Conservation (phyloP, 2,888 invertebrate species). For the Coronaproctus castanopsis region DNA sequence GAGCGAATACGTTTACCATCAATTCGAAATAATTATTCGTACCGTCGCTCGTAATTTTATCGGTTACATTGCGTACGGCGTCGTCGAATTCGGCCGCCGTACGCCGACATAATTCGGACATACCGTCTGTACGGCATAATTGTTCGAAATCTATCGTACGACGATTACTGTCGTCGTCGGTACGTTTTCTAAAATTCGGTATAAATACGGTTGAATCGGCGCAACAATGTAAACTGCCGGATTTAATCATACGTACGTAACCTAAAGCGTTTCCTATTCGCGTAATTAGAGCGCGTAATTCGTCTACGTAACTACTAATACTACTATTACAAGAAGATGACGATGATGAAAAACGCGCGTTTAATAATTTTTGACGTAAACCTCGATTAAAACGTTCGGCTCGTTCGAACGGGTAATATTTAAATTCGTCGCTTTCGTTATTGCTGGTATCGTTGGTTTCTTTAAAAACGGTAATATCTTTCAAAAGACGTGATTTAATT, state of each 20-base stretch:
- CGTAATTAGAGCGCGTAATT: constrained; percentile 75
- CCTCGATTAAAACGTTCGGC: constrained; percentile 86
- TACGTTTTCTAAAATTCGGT: constrained; percentile 49
- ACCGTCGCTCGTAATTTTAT: constrained; percentile 59
- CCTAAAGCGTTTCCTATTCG: constrained; percentile 92
- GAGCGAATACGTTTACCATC: constrained; percentile 69
- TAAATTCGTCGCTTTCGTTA: constrained; percentile 26
- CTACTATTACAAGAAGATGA: constrained; percentile 1
- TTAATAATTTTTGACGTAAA: constrained; percentile 66
- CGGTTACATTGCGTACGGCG: constrained; percentile 53
- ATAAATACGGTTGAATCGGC: constrained; percentile 78
- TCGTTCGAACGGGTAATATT: constrained; percentile 54
- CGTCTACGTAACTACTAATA: constrained; percentile 59
- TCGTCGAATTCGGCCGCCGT: constrained; percentile 54
- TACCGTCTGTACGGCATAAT: constrained; percentile 36
- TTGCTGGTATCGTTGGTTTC: constrained; percentile 45
- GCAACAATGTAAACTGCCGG: constrained; percentile 80
- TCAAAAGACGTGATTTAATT: constrained; percentile 79
- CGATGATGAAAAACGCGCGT: constrained; percentile 38
- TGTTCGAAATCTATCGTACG: constrained; percentile 33
- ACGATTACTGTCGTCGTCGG: no score
- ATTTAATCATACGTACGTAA: constrained; percentile 79
- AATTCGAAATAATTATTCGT: constrained; percentile 77
- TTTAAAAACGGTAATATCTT: constrained; percentile 64
- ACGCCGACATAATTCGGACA: constrained; percentile 38